A percentile compares a stretch with the other conserved stretches of the same genome.
These are phyloP conservation scores for Trogon surrucura DNA, from an alignment of 2,113 vertebrate genomes.

Conservation along the genomic window DNA sequence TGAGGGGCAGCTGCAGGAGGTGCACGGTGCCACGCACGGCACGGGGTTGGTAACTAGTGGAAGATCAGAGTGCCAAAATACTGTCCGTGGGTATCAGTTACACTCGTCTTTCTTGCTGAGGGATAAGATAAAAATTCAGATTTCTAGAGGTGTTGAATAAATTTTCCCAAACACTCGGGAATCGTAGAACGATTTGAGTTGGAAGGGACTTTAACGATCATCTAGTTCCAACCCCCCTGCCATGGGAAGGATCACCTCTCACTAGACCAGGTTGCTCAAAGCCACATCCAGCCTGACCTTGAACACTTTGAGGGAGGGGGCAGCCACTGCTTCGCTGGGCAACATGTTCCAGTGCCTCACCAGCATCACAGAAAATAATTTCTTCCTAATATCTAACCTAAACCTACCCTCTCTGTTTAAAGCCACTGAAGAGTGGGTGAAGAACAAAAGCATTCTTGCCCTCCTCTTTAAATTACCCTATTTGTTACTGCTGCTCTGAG, in stretches of 20 bases:
- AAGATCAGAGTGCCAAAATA: accelerated
- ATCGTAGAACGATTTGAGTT: background rate
- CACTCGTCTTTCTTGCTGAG: background rate
- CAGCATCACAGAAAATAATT: background rate
- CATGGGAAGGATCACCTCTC: background rate
- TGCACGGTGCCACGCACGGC: accelerated
- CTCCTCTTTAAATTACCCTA: background rate
- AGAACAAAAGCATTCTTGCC: no score
- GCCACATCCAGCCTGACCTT: background rate
- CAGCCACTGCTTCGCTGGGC: background rate
- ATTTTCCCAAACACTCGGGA: background rate
- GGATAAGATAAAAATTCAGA: background rate
- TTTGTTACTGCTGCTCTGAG: background rate
- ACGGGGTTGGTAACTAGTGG: accelerated
- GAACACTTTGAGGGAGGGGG: background rate
- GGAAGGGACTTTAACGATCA: background rate
- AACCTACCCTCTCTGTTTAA: background rate
- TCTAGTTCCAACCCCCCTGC: background rate
- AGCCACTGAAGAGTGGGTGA: background rate
- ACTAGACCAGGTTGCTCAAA: background rate
- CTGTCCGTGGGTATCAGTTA: accelerated
- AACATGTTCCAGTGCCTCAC: background rate
- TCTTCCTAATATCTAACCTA: background rate
- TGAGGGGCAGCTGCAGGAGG: accelerated
- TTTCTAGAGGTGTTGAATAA: background rate